Percentiles rank a stretch among this genome's conserved stretches.
Evolutionary conservation across 2,888 invertebrate species (phyloP).

Genomic region (Drosophila crucigera): DNA sequence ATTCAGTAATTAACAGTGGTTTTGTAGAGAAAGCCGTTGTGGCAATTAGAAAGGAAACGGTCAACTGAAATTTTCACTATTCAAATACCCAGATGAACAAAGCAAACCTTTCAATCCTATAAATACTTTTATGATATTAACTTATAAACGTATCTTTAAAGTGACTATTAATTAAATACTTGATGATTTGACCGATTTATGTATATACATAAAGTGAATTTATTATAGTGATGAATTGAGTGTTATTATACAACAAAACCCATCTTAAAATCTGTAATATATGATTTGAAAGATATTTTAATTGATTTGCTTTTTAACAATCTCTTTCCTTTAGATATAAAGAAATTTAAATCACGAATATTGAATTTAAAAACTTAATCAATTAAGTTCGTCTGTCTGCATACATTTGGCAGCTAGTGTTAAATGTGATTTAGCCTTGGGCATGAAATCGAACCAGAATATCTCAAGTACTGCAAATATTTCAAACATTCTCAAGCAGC

Average conservation of each 20-base stretch:
- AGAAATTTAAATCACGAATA: not conserved
- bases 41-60: slow-evolving; percentile 50
- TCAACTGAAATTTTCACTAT: slow-evolving; percentile 11
- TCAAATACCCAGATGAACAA: slow-evolving; percentile 4
- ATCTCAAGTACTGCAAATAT: slow-evolving; percentile 23
- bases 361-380: not conserved
- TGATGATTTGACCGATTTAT: not conserved
- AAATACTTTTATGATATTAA: not conserved
- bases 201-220: not conserved
- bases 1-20: slow-evolving; percentile 21
- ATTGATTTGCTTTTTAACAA: too few relatives aligned
- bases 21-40: slow-evolving; percentile 40
- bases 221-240: not conserved
- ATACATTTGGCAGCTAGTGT: slow-evolving; percentile 14
- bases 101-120: not conserved
- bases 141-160: not conserved
- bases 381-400: not conserved
- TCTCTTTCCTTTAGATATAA: not conserved
- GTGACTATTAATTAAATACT: not conserved
- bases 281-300: not conserved
- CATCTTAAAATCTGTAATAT: not conserved
- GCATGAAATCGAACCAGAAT: slow-evolving; percentile 1
- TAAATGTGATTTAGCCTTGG: not conserved
- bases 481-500: slow-evolving; percentile 2
- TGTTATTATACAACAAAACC: not conserved